These are phyloP conservation scores for Nemoura dubitans DNA, from an alignment of 2,888 invertebrate genomes.

Conservation along the genomic window DNA sequence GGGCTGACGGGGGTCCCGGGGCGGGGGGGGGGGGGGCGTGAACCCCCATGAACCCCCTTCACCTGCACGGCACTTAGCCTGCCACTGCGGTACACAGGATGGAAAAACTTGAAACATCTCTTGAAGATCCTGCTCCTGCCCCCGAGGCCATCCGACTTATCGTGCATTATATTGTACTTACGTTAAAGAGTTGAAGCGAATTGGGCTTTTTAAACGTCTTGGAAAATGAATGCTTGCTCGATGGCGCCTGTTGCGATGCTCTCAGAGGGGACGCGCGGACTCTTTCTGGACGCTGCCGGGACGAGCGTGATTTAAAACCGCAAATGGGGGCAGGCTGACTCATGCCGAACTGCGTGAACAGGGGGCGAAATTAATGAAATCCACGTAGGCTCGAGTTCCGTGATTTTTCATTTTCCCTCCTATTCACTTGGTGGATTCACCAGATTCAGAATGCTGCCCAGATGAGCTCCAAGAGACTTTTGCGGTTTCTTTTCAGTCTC, in stretches of 20 bases:
- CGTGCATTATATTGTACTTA: not conserved
- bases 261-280: no score
- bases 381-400: constrained; percentile 1
- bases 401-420: constrained; percentile 1
- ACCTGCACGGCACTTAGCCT: constrained; percentile 37
- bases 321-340: not conserved
- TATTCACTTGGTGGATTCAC: constrained; percentile 17
- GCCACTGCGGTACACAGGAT: not conserved
- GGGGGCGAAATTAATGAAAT: constrained; percentile 21
- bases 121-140: not conserved
- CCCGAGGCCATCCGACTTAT: not conserved
- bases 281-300: not conserved
- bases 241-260: not conserved
- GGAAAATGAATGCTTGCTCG: not conserved
- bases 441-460: constrained; percentile 16
- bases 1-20: not conserved
- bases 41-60: constrained; percentile 18
- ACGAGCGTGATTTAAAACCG: not conserved
- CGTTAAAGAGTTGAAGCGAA: not conserved
- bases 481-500: constrained; percentile 31
- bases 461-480: constrained; percentile 22
- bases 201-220: not conserved
- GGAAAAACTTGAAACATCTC: constrained; percentile 25
- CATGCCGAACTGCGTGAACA: not conserved
- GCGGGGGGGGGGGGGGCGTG: not conserved